These are phyloP conservation scores for Drosophila miranda DNA, from an alignment of 1,140 invertebrate genomes.

Conservation along the genomic window DNA sequence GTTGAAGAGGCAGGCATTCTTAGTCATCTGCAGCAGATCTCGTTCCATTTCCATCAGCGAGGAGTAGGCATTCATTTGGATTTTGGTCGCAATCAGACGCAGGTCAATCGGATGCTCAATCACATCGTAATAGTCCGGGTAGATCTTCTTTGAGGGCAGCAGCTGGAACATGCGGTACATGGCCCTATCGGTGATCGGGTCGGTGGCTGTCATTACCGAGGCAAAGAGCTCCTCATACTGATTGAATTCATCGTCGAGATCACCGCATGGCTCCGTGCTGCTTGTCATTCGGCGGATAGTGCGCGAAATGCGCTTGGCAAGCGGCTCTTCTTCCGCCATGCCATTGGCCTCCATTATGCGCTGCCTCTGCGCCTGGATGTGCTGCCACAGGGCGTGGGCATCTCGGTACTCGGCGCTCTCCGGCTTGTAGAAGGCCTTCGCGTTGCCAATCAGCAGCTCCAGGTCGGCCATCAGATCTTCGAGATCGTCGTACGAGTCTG, in stretches of 20 bases:
- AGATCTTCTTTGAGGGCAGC: slow-evolving; percentile 94
- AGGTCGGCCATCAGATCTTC: slow-evolving; percentile 94
- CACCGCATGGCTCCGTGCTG: slow-evolving; percentile 82
- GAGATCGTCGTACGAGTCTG: slow-evolving; percentile 95
- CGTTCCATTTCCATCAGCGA: slow-evolving; percentile 92
- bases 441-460: slow-evolving; percentile 94
- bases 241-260: slow-evolving; percentile 88
- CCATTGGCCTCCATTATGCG: slow-evolving; percentile 82
- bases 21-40: slow-evolving; percentile 95
- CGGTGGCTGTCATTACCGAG: slow-evolving; percentile 90
- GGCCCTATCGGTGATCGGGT: slow-evolving; percentile 91
- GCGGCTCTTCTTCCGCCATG: slow-evolving; percentile 72
- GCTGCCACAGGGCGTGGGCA: slow-evolving; percentile 94
- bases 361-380: slow-evolving; percentile 86
- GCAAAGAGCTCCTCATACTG: slow-evolving; percentile 91
- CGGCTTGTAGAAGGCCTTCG: slow-evolving; percentile 96
- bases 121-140: slow-evolving; percentile 98
- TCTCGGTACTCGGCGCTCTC: slow-evolving; percentile 94
- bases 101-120: slow-evolving; percentile 98
- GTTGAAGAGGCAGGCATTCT: slow-evolving; percentile 98
- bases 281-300: slow-evolving; percentile 69
- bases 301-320: slow-evolving; percentile 57
- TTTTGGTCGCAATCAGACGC: slow-evolving; percentile 95
- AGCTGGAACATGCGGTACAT: slow-evolving; percentile 94
- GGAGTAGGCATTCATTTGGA: slow-evolving; percentile 91